Evolutionary conservation across 2,113 vertebrate species (phyloP).

Genomic region (Hemiprocne comata): DNA sequence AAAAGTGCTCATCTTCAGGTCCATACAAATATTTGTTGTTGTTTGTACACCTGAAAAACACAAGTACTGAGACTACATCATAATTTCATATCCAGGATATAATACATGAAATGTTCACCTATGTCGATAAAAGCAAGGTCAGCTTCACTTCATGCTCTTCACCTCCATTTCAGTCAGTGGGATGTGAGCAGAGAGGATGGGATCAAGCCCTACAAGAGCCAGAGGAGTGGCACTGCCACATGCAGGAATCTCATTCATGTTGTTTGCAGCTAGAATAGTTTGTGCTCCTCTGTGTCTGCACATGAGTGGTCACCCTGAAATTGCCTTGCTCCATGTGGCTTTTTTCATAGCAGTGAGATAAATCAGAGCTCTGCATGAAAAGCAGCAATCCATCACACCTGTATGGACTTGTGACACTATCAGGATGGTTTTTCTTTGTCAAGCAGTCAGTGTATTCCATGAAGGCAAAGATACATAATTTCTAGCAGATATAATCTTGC

Average conservation of each 20-base stretch:
- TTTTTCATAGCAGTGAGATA: not conserved
- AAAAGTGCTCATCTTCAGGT: not conserved
- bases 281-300: not conserved
- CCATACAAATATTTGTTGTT: not conserved
- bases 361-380: not conserved
- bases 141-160: not conserved
- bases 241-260: not conserved
- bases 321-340: not conserved
- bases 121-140: not conserved
- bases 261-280: not conserved
- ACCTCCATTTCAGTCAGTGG: not conserved
- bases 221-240: not conserved
- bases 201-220: not conserved
- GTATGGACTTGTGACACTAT: not conserved
- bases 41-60: not conserved
- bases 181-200: not conserved
- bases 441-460: not conserved
- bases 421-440: not conserved
- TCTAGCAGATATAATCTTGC: not conserved
- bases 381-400: not conserved
- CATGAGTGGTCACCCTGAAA: not conserved
- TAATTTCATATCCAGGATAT: not conserved
- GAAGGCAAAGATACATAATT: not conserved
- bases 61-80: not conserved
- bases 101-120: not conserved